Base-by-base conservation (phyloP, 2,797 vertebrate genomes). In the Sarcophilus harrisii region DNA sequence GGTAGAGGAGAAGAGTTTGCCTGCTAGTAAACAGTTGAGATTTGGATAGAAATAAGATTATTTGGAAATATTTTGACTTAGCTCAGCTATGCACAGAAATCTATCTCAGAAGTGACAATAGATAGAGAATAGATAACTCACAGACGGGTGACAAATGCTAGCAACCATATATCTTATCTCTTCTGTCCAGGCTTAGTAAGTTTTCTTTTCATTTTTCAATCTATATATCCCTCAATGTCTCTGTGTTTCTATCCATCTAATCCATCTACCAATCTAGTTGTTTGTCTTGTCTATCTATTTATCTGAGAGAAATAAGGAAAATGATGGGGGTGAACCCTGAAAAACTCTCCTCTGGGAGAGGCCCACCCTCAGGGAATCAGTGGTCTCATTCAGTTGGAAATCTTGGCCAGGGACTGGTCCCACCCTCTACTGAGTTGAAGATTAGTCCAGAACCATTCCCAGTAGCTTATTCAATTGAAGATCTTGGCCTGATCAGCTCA, bases 21-120 rank as follows among this genome's bases (percentile, higher is more conserved):
- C 4, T 57, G 87, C n/a, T 90, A 95, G 66, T 32, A 57, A 92
- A 97, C 91, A 94, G 96, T 27, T 60, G 92, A 93, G 49, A 66
- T 90, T 95, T 94, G 91, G 45, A n/a, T 95, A 62, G 55, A 96
- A 97, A 90, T 32, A 0, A 0, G 28, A 57, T 93, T 91, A 62
- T 73, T 1, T 28, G 96, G 66, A 60, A 96, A 59, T 58, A 90
- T 62, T 97, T 96, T 91, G 18, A 94, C 52, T 95, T 94, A 59
- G 1, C 45, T 94, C 94, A 95, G 87, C 81, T 55, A 55, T 29
- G 91, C 29, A 30, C 90, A 90, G 55, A 14, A 16, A 18, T 57
- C 54, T 6, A 24, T 30, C 32, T 1, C 0, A 57, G 58, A 60
- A 93, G 90, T 93, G 87, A 93, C 54, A 55, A 92, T 95, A n/a